These are phyloP conservation scores for Andrena haemorrhoa DNA, from an alignment of 2,888 invertebrate species.

Conservation along the genomic window DNA sequence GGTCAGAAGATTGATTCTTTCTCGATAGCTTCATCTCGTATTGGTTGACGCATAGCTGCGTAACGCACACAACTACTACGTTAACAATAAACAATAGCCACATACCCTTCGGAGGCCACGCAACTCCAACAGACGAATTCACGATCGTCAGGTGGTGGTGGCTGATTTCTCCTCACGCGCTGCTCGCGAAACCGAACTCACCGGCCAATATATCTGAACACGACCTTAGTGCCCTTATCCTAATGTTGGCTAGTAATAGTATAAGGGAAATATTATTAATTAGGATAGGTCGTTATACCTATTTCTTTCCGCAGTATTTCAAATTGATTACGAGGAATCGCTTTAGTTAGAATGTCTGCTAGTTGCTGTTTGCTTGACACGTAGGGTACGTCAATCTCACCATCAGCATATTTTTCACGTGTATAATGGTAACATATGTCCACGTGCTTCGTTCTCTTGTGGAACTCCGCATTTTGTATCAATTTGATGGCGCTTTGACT, in stretches of 20 bases:
- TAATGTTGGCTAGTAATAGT: not conserved
- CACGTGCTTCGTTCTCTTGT: not conserved
- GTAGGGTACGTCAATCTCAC: not conserved
- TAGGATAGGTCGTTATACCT: not conserved
- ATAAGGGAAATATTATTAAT: not conserved
- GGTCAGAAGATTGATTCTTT: no score
- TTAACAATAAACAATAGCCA: no score
- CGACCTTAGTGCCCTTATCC: not conserved
- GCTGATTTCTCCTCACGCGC: no score
- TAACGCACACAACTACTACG: no score
- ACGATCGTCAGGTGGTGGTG: no score
- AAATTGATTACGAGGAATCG: not conserved
- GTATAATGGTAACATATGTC: not conserved
- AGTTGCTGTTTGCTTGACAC: not conserved
- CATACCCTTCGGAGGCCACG: no score
- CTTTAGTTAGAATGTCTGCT: conserved; percentile 9
- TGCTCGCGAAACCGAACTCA: no score
- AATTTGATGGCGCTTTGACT: conserved; percentile 10
- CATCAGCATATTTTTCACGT: not conserved
- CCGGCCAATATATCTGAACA: no score
- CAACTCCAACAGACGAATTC: no score
- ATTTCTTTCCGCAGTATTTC: not conserved
- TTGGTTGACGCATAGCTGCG: no score
- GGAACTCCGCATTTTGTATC: not conserved
- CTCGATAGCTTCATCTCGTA: no score